Conservation (phyloP, 2,113 vertebrate genomes). For the Todiramphus chloris region DNA sequence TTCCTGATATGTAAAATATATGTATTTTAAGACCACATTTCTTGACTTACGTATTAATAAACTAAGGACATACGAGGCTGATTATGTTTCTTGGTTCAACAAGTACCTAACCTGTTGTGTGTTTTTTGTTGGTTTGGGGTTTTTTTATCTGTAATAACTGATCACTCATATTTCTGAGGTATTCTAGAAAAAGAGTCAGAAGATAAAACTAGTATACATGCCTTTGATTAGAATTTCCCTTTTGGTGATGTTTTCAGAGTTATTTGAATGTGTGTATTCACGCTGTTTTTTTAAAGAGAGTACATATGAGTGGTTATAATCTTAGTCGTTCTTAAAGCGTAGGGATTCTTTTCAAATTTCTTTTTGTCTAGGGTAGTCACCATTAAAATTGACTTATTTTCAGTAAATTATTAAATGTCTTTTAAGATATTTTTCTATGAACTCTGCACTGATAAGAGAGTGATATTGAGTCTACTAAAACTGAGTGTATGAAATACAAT, state of each 20-base stretch:
- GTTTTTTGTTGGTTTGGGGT: background rate
- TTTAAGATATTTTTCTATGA: background rate
- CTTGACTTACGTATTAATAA: background rate
- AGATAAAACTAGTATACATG: background rate
- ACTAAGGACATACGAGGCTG: background rate
- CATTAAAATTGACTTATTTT: background rate
- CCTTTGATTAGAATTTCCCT: background rate
- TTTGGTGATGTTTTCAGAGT: background rate
- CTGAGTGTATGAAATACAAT: background rate
- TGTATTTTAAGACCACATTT: rapidly evolving
- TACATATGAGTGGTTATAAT: background rate
- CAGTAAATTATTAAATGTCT: background rate
- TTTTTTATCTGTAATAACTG: background rate
- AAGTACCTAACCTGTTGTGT: background rate
- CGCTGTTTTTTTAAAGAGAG: background rate
- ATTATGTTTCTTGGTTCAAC: background rate
- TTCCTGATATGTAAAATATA: background rate
- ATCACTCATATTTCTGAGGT: background rate
- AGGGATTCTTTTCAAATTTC: background rate
- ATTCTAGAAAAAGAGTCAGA: background rate
- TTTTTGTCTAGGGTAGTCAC: background rate
- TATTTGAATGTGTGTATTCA: background rate
- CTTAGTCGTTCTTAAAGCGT: background rate
- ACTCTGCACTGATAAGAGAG: background rate
- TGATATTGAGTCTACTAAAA: background rate